These are phyloP conservation scores for Drosophila gaucha DNA, from an alignment of 2,888 invertebrate genomes.

Conservation along the genomic window DNA sequence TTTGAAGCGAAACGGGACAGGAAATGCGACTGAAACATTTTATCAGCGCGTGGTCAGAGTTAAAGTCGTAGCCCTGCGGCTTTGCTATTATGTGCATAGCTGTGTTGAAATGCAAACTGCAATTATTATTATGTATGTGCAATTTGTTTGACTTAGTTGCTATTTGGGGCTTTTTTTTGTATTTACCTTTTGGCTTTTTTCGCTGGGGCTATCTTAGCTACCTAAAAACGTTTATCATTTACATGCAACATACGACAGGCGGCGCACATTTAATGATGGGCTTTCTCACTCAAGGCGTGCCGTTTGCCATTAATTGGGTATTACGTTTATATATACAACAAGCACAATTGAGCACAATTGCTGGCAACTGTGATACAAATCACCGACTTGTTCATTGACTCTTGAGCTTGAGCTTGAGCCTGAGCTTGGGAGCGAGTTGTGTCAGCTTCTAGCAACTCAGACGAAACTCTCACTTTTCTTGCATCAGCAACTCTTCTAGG, in stretches of 20 bases:
- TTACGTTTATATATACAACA: slow-evolving; percentile 53
- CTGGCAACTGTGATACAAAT: slow-evolving; percentile 42
- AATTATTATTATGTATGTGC: slow-evolving; percentile 57
- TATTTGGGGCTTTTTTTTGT: slow-evolving; percentile 3
- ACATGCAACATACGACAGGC: slow-evolving; percentile 38
- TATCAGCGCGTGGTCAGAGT: slow-evolving; percentile 16
- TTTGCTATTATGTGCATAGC: slow-evolving; percentile 24
- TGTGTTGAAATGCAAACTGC: slow-evolving; percentile 67
- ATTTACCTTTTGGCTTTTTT: neutral
- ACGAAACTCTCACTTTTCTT: slow-evolving; percentile 62
- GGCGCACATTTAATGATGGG: slow-evolving; percentile 59
- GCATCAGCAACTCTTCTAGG: slow-evolving; percentile 44
- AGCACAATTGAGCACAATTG: slow-evolving; percentile 50
- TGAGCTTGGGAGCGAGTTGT: slow-evolving; percentile 7
- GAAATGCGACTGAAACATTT: slow-evolving; percentile 57
- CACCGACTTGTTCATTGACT: slow-evolving; percentile 53
- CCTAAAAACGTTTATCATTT: slow-evolving; percentile 21
- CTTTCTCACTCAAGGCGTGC: slow-evolving; percentile 45
- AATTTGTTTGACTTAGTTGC: slow-evolving; percentile 24
- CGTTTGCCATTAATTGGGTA: slow-evolving; percentile 61
- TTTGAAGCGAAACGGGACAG: slow-evolving; percentile 53
- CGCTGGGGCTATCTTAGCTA: neutral
- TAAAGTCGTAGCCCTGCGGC: slow-evolving; percentile 11
- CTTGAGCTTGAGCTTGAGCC: slow-evolving; percentile 14
- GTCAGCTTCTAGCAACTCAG: slow-evolving; percentile 39